Evolutionary conservation across 2,888 invertebrate species (phyloP), one percentile per base, ranked within the genome.

Genomic region (Leucania comma): DNA sequence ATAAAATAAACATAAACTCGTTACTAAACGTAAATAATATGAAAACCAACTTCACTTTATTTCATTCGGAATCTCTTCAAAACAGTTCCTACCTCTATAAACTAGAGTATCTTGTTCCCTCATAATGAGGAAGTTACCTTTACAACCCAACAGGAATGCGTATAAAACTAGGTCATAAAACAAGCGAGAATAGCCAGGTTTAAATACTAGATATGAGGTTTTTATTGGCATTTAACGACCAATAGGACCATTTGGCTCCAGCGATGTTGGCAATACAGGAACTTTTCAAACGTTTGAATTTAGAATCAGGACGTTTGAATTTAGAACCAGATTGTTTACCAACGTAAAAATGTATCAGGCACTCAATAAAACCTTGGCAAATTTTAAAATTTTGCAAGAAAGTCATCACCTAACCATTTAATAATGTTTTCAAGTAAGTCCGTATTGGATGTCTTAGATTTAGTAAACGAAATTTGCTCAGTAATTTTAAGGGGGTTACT

Each of bases 221-320:
- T 71, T 81, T 84, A 81, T 79, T 56, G 61, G 35, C 17, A 14
- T 72, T 82, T 78, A 67, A 81, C 51, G 32, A 38, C 68, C 14
- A 2, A 12, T 29, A 20, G 46, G 38, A 46, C 66, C 68, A 72
- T 82, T 84, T 78, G 71, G 78, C 61, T 58, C 14, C 50, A 22
- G 32, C 38, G 42, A 51, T 56, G 61, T 72, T 82, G 82, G 68
- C 75, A 72, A 57, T 60, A 46, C 46, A 42, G 54, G 56, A 58
- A 53, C 22, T 66, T 65, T 67, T 58, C n/a, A 58, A 58, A 62
- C 17, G 29, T 60, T 79, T 68, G 66, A 51, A 63, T 63, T 58
- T 51, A 69, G 58, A 63, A 63, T 32, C 35, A 53, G 42, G 73
- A 35, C 46, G n/a, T n/a, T n/a, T n/a, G n/a, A 24, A 53, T 57